Conservation (phyloP, 2,113 vertebrate genomes). For the Myrmecophaga tridactyla region DNA sequence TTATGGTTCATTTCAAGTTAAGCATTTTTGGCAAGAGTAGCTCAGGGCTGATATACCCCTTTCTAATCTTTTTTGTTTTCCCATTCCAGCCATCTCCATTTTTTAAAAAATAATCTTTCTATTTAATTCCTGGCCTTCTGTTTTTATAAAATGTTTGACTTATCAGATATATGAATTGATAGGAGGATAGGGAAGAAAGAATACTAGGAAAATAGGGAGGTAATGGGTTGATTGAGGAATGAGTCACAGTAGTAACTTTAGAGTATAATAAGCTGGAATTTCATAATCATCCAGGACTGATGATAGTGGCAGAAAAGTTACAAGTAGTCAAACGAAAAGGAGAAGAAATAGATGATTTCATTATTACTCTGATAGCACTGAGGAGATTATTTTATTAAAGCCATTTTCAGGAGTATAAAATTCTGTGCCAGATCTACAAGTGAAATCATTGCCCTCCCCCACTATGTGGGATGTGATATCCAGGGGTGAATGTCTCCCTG, state of each 20-base stretch:
- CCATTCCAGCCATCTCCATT: background rate
- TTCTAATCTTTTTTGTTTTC: background rate
- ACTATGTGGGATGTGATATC: too few relatives aligned
- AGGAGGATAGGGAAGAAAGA: background rate
- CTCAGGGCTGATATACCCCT: background rate
- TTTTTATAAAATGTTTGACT: background rate
- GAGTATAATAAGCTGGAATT: background rate
- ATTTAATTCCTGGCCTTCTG: background rate
- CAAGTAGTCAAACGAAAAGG: background rate
- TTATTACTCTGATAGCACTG: background rate
- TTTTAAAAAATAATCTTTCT: background rate
- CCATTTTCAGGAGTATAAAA: background rate
- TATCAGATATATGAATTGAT: background rate
- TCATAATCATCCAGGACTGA: background rate
- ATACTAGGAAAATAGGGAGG: background rate
- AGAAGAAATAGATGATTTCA: background rate
- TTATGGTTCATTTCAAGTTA: background rate
- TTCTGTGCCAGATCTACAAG: too few relatives aligned
- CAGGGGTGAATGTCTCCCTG: too few relatives aligned
- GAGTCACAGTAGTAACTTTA: background rate
- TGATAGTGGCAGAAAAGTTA: background rate
- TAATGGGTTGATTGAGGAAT: background rate
- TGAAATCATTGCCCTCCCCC: too few relatives aligned
- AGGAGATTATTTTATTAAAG: slow-evolving; percentile 21
- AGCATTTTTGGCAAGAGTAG: background rate